Percentiles rank a stretch among this genome's conserved stretches.
Evolutionary conservation across 2,888 invertebrate species (phyloP).

Genomic region (Arctia plantaginis): DNA sequence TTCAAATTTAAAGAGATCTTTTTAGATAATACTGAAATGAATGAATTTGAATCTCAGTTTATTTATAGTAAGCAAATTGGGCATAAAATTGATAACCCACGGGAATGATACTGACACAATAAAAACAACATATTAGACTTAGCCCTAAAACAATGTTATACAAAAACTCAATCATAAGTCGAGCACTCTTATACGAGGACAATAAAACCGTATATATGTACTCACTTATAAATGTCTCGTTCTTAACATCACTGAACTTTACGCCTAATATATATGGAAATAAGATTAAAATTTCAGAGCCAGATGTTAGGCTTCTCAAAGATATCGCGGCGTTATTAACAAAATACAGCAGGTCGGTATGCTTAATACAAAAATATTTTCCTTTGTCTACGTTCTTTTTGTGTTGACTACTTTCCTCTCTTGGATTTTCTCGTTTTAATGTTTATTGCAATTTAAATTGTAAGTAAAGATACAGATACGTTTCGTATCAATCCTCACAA

Average conservation of each 20-base stretch:
- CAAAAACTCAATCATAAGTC: conserved; percentile 56
- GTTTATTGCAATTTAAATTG: neutral
- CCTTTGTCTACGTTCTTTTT: conserved; percentile 57
- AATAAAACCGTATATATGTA: conserved; percentile 48
- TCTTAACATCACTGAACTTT: conserved; percentile 29
- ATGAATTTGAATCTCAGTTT: neutral
- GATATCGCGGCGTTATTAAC: conserved; percentile 59
- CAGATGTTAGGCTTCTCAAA: conserved; percentile 37
- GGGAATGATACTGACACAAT: conserved; percentile 16
- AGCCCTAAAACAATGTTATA: conserved; percentile 43
- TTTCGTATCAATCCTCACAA: neutral
- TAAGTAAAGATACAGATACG: neutral
- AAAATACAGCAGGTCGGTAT: conserved; percentile 64
- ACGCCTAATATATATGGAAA: conserved; percentile 46
- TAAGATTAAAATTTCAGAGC: conserved; percentile 48
- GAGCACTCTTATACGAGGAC: conserved; percentile 42
- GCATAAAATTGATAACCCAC: conserved; percentile 1
- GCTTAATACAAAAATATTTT: conserved; percentile 70
- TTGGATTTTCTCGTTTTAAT: conserved; percentile 9
- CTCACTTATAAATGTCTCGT: conserved; percentile 42
- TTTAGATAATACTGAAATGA: no score
- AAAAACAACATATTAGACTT: conserved; percentile 46
- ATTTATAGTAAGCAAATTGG: neutral
- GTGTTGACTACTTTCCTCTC: conserved; percentile 29
- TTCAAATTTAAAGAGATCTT: no score